Evolutionary conservation across 2,113 vertebrate genomes (phyloP).

Genomic region (Hiodon tergisus): DNA sequence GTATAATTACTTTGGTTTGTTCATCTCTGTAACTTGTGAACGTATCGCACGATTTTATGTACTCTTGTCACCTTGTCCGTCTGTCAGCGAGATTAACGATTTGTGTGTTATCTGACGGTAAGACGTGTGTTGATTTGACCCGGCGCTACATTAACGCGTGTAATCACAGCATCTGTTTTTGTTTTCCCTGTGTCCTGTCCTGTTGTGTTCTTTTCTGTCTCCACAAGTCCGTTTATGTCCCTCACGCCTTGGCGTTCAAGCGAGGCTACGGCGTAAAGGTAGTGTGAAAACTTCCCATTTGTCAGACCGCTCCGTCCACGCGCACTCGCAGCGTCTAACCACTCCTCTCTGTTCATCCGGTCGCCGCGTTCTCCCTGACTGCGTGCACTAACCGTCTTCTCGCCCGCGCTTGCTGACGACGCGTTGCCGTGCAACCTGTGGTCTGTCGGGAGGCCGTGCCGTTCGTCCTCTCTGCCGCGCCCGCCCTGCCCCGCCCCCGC

Average conservation of each 20-base stretch:
- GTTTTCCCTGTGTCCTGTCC: constrained; percentile 50
- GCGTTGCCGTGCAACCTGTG: constrained; percentile 24
- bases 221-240: constrained; percentile 93
- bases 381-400: constrained; percentile 43
- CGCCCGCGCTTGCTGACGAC: constrained; percentile 45
- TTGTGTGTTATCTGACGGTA: no score
- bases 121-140: constrained; percentile 30
- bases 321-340: constrained; percentile 43
- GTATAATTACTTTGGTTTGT: no score
- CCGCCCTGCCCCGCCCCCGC: no score
- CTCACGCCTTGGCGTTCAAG: constrained; percentile 95
- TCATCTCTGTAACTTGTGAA: no score
- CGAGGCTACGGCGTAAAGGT: constrained; percentile 93
- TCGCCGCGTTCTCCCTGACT: constrained; percentile 22
- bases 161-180: constrained; percentile 73
- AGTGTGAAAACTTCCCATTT: constrained; percentile 71
- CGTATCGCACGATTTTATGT: no score
- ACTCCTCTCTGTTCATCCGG: constrained; percentile 16
- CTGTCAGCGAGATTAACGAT: no score
- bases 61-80: no score
- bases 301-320: constrained; percentile 61
- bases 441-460: constrained; percentile 35
- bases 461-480: no score
- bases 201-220: constrained; percentile 58
- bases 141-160: constrained; percentile 65